Evolutionary conservation across 2,113 vertebrate species (phyloP).

Genomic region (Malurus alboscapulatus): DNA sequence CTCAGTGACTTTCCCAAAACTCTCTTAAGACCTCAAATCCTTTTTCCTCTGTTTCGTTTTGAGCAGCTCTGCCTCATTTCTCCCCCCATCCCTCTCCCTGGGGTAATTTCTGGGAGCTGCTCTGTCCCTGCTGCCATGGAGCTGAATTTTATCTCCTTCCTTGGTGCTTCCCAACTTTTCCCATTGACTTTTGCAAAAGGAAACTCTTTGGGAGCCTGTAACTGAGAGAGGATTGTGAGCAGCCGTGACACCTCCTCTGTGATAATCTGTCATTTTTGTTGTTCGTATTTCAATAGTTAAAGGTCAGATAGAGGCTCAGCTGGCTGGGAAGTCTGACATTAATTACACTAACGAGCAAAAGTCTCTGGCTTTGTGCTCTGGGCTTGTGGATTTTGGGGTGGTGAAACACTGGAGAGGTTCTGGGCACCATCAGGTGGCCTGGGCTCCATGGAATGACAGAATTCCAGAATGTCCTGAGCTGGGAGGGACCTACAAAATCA

Average conservation of each 20-base stretch:
- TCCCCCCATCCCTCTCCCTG: neutral
- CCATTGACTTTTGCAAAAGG: neutral
- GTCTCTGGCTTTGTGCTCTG: neutral
- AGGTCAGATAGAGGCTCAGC: neutral
- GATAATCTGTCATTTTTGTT: neutral
- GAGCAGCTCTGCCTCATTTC: neutral
- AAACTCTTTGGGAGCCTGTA: neutral
- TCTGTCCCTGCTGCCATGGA: neutral
- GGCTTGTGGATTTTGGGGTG: fast-evolving
- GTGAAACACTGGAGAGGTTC: fast-evolving
- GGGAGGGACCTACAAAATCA: fast-evolving
- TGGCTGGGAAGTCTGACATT: neutral
- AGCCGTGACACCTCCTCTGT: neutral
- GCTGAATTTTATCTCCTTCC: neutral
- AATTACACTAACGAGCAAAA: slow-evolving; percentile 23
- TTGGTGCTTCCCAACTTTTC: neutral
- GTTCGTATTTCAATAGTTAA: neutral
- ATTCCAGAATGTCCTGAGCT: neutral
- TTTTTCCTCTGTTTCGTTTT: neutral
- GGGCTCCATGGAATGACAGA: neutral
- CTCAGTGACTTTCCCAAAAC: neutral
- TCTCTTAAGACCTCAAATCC: neutral
- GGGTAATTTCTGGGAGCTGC: fast-evolving
- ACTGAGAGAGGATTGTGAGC: neutral
- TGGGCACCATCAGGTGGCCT: neutral